Percentiles rank a stretch among this genome's conserved stretches.
phyloP scores from a whole-genome alignment of 2,113 vertebrate genomes.

The Serilophus lunatus region DNA sequence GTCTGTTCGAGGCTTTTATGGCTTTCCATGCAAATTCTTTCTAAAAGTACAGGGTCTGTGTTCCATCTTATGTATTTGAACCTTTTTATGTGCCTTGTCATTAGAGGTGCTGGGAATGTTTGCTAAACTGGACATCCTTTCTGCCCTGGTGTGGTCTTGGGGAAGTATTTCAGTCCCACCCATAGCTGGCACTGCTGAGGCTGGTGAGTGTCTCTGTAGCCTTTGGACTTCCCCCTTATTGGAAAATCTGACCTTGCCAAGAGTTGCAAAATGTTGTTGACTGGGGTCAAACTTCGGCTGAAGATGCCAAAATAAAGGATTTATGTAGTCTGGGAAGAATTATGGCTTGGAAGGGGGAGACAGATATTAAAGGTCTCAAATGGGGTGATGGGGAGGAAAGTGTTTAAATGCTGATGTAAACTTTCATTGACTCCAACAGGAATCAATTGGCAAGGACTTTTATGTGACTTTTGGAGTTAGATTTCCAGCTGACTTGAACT shows the following conservation, averaged over 20 bases:
- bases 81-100: background rate
- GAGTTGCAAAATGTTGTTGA: background rate
- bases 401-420: slow-evolving; percentile 5
- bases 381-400: background rate
- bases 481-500: background rate
- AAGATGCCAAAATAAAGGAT: background rate
- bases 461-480: background rate
- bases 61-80: background rate
- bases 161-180: background rate
- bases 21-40: background rate
- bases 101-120: background rate
- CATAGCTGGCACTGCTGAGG: background rate
- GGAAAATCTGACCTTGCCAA: background rate
- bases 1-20: background rate
- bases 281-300: background rate
- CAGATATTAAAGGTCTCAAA: background rate
- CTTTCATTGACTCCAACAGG: slow-evolving; percentile 21
- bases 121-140: background rate
- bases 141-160: background rate
- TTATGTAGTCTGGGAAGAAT: background rate
- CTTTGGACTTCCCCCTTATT: background rate
- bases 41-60: background rate
- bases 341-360: background rate
- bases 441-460: background rate
- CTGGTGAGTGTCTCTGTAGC: background rate